Evolutionary conservation across 1,140 invertebrate genomes (phyloP).

Genomic region (Alviniconcha marisindica): DNA sequence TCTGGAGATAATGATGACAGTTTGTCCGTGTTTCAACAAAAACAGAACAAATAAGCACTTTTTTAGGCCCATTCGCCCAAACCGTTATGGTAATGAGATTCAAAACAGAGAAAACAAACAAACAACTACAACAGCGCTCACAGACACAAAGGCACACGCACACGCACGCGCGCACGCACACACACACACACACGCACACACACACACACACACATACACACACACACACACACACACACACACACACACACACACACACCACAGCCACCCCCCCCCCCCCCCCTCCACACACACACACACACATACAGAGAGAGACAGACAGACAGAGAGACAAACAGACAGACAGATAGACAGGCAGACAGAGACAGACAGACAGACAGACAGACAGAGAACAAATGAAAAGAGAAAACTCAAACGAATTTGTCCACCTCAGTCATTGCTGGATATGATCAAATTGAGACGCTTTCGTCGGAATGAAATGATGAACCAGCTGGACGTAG

Average conservation of each 20-base stretch:
- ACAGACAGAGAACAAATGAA: background rate
- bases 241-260: conserved; percentile 1
- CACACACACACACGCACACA: background rate
- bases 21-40: no score
- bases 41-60: no score
- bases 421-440: no score
- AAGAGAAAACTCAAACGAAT: no score
- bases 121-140: background rate
- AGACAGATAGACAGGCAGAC: background rate
- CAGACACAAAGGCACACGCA: background rate
- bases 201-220: background rate
- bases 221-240: background rate
- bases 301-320: background rate
- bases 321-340: background rate
- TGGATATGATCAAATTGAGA: no score
- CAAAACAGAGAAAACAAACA: no score
- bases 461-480: no score
- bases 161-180: background rate
- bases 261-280: no score
- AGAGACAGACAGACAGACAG: conserved; percentile 6
- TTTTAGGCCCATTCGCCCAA: no score
- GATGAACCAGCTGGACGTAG: no score
- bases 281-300: conserved; percentile 18
- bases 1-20: no score
- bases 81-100: no score